These are phyloP conservation scores for Dolichoris vasculosae DNA, from an alignment of 1,140 invertebrate genomes.

Conservation along the genomic window DNA sequence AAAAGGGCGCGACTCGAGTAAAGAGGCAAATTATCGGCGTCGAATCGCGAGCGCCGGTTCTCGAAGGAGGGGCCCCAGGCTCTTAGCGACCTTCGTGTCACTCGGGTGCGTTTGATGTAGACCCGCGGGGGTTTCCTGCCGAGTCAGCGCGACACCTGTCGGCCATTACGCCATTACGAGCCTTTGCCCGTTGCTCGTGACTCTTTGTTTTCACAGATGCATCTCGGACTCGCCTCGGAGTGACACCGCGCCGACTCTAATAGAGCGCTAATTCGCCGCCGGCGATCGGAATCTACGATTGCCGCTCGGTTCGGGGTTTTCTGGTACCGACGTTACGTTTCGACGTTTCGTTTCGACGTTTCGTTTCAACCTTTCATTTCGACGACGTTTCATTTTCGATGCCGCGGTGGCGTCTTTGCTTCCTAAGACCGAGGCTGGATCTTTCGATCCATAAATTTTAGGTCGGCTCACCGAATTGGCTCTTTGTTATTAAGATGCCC, in stretches of 20 bases:
- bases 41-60: not conserved
- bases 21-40: not conserved
- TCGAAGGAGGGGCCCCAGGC: not conserved
- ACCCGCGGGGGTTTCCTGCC: not conserved
- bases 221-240: not conserved
- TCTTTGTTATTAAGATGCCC: not conserved
- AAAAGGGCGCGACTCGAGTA: not conserved
- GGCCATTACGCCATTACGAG: too few relatives aligned
- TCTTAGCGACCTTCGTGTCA: not conserved
- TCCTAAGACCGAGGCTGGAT: too few relatives aligned
- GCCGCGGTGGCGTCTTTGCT: not conserved
- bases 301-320: too few relatives aligned
- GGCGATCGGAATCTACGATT: not conserved
- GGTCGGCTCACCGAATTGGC: too few relatives aligned
- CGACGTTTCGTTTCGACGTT: too few relatives aligned
- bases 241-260: not conserved
- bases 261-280: constrained; percentile 5
- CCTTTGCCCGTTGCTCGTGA: not conserved
- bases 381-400: not conserved
- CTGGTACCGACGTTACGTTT: too few relatives aligned
- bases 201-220: constrained; percentile 34
- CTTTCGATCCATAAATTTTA: too few relatives aligned
- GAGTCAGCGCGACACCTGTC: constrained; percentile 36
- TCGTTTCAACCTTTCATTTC: too few relatives aligned
- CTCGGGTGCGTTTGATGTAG: constrained; percentile 3